These are phyloP conservation scores for Cephus pygmeus DNA, from an alignment of 2,888 invertebrate species.

Conservation along the genomic window DNA sequence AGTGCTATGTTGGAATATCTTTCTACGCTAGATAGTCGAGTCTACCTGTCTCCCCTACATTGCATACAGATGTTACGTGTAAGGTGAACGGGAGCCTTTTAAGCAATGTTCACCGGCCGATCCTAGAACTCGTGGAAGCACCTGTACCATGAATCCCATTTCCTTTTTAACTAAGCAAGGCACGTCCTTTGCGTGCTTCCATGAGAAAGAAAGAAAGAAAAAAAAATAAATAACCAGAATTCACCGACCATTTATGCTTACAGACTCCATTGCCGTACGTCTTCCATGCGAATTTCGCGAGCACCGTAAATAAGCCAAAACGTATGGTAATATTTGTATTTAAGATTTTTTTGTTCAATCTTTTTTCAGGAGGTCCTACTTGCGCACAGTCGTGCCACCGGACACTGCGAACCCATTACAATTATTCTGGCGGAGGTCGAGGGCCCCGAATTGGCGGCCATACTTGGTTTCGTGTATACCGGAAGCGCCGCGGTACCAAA, in stretches of 20 bases:
- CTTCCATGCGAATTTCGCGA: background rate
- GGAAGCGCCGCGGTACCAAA: constrained; percentile 74
- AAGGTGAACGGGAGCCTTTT: constrained; percentile 3
- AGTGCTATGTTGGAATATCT: background rate
- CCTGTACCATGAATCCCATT: background rate
- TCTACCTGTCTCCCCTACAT: background rate
- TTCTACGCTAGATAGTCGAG: too few relatives aligned
- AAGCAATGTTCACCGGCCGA: background rate
- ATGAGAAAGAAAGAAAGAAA: background rate
- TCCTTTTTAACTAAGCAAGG: constrained; percentile 1
- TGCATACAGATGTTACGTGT: constrained; percentile 10
- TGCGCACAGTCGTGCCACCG: constrained; percentile 49
- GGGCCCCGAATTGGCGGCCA: constrained; percentile 72
- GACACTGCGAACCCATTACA: constrained; percentile 68
- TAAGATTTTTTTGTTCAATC: background rate
- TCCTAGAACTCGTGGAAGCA: background rate
- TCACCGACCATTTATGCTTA: background rate
- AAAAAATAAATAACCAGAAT: background rate
- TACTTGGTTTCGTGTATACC: constrained; percentile 77
- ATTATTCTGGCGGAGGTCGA: constrained; percentile 76
- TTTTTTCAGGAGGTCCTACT: constrained; percentile 56
- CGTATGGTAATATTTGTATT: background rate
- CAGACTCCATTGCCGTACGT: background rate
- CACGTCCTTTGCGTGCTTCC: background rate
- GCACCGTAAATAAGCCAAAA: background rate